Base-by-base conservation (phyloP, 2,888 invertebrate genomes). In the Eudasyphora cyanicolor region DNA sequence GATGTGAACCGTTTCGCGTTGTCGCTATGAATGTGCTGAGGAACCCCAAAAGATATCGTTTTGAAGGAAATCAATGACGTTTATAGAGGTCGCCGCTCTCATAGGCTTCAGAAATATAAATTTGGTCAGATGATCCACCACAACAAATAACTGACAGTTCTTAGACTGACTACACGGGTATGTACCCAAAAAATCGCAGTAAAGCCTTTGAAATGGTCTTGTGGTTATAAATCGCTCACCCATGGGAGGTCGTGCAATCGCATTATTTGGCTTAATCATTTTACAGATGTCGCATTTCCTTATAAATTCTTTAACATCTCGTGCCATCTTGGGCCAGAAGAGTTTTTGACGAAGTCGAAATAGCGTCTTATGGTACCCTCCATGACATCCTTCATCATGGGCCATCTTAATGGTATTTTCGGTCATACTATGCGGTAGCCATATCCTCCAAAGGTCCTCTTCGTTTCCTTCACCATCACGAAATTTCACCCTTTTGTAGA, bases 1-100 rank as follows among this genome's bases (percentile, higher is more conserved):
- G 82, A 84, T 0, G 64, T 62, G 32, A 83, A 83, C 45, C 81
- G 82, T 49, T 81, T 82, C 0, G 45, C 83, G 17, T 80, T 82
- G 21, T 85, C 82, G 21, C 75, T 77, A 21, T 82, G 82, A 0
- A 82, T 12, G 32, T 1, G 62, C 10, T 74, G 69, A 0, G 82
- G 82, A 5, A 82, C 74, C 0, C 84, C 84, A 54, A 77, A 84
- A 0, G 75, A 81, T 6, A 1, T 77, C 64, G 4, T 64, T 64
- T 70, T 82, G 27, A 10, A 32, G 70, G 17, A 60, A 70, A 0
- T 57, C 51, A 7, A 69, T 60, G 0, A 76, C 57, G 2, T 69
- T 57, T 6, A 0, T n/a, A n/a, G 77, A 32, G 1, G 70, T 77
- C 8, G 77, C 77, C 14, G 77, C 21, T 6, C 29, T 45, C 24